These are phyloP conservation scores for Neosilurus hyrtlii DNA, from an alignment of 2,797 vertebrate species.

Conservation along the genomic window DNA sequence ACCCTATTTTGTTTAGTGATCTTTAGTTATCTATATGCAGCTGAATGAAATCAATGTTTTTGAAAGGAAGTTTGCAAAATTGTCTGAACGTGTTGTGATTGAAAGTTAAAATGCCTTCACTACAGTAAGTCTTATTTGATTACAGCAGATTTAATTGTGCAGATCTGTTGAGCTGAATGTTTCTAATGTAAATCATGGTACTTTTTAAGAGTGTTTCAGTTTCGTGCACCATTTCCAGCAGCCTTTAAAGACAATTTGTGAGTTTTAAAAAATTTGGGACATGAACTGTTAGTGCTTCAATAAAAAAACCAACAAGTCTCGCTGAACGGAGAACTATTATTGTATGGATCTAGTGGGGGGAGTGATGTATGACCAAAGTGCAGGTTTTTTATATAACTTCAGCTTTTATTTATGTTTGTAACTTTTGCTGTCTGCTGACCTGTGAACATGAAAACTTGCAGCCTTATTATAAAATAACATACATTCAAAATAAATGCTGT, in stretches of 20 bases:
- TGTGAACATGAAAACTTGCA: background rate
- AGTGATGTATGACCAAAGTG: constrained; percentile 26
- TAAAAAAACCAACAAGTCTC: constrained; percentile 2
- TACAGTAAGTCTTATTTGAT: background rate
- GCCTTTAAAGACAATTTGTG: background rate
- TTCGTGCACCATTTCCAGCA: constrained; percentile 10
- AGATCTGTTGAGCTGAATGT: background rate
- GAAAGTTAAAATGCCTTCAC: too few species aligned
- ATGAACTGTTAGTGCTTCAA: background rate
- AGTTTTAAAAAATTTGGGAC: background rate
- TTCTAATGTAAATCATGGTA: background rate
- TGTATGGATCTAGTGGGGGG: constrained; percentile 10
- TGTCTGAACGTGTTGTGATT: background rate
- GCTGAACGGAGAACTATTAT: background rate
- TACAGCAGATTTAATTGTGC: background rate
- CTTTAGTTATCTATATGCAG: background rate
- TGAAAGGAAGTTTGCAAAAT: too few species aligned
- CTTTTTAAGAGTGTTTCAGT: background rate
- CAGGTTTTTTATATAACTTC: constrained; percentile 12
- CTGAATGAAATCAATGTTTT: background rate
- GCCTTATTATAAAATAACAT: background rate
- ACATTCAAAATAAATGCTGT: constrained; percentile 29
- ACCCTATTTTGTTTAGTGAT: background rate
- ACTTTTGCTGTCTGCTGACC: background rate
- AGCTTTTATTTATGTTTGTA: constrained; percentile 20